Evolutionary conservation across 2,797 vertebrate species (phyloP).

Genomic region (Molossus alvarezi): DNA sequence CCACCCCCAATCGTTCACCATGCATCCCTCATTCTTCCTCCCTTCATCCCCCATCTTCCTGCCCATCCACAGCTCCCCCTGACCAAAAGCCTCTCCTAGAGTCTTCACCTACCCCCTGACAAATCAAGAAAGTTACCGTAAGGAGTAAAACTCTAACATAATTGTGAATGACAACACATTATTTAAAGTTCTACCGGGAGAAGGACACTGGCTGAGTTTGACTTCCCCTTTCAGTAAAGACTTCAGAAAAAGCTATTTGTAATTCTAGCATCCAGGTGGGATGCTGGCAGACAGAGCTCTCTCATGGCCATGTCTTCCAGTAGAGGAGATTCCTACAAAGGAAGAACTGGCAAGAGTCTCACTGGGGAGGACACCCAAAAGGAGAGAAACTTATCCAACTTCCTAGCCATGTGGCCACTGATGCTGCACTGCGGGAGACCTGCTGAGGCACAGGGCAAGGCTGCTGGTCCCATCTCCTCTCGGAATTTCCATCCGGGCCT

Average conservation of each 20-base stretch:
- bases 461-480: neutral
- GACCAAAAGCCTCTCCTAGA: neutral
- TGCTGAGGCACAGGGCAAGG: neutral
- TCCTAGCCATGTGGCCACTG: neutral
- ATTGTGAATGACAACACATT: conserved; percentile 10
- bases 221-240: conserved; percentile 19
- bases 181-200: neutral
- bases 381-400: neutral
- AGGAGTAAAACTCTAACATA: conserved; percentile 38
- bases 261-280: neutral
- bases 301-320: neutral
- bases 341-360: neutral
- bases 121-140: neutral
- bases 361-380: neutral
- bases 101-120: neutral
- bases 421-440: neutral
- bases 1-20: neutral
- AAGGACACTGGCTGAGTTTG: neutral
- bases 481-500: neutral
- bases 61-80: neutral
- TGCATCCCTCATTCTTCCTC: neutral
- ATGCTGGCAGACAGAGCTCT: neutral
- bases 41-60: neutral
- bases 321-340: neutral
- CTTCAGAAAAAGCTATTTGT: conserved; percentile 11